phyloP scores from a whole-genome alignment of 2,113 vertebrate species.

The Chaetura pelagica region DNA sequence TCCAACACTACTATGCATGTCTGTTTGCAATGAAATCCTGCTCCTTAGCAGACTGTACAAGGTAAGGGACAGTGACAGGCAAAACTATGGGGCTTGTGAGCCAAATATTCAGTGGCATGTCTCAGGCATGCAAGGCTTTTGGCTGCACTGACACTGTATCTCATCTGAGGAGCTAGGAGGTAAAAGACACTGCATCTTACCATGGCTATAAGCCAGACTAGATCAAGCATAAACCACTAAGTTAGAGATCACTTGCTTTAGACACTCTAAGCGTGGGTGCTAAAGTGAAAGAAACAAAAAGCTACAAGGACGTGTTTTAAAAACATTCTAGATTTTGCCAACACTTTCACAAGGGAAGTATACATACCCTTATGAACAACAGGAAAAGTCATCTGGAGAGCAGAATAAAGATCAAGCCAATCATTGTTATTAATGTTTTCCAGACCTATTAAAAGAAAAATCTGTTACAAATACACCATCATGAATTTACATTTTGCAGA shows the following conservation, averaged over 20 bases:
- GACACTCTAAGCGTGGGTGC: not conserved
- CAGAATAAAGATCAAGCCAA: not conserved
- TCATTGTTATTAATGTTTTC: constrained; percentile 36
- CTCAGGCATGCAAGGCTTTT: not conserved
- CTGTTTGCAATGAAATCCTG: not conserved
- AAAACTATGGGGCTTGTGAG: not conserved
- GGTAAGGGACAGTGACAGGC: not conserved
- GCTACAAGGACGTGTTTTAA: not conserved
- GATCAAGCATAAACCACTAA: not conserved
- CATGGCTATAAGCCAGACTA: not conserved
- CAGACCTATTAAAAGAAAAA: constrained; percentile 65
- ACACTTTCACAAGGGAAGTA: not conserved
- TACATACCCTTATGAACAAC: constrained; percentile 65
- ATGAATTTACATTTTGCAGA: not conserved
- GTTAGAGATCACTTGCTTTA: not conserved
- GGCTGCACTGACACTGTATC: not conserved
- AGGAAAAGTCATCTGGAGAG: constrained; percentile 71
- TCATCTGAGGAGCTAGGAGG: not conserved
- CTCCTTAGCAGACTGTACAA: not conserved
- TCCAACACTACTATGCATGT: not conserved
- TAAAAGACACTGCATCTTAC: not conserved
- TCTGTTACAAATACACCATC: not conserved
- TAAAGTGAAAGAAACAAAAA: not conserved
- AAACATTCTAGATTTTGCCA: not conserved
- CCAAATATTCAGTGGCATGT: not conserved